Evolutionary conservation across 2,888 invertebrate genomes (phyloP).

Genomic region (Lissonota sp.): DNA sequence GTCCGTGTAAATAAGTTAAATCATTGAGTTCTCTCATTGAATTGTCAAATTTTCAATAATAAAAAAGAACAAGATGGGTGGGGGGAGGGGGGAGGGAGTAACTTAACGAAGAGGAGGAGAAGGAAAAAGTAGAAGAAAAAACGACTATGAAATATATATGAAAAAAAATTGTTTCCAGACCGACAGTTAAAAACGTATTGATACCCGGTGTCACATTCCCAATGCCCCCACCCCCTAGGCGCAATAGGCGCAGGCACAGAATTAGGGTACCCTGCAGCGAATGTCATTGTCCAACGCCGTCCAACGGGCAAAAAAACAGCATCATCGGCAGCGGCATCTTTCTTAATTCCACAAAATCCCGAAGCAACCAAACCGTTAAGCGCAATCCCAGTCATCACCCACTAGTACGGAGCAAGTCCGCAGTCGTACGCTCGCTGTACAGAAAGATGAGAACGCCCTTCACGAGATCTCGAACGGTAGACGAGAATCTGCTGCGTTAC

Average conservation of each 20-base stretch:
- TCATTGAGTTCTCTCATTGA: no score
- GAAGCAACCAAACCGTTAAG: constrained; percentile 68
- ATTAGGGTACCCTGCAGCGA: constrained; percentile 83
- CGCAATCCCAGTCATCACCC: constrained; percentile 74
- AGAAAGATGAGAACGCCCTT: constrained; percentile 83
- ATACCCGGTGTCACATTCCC: constrained; percentile 84
- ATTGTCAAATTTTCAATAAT: no score
- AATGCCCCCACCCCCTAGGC: constrained; percentile 82
- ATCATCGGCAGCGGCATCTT: constrained; percentile 65
- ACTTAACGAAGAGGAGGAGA: no score
- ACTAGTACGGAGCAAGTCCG: constrained; percentile 84
- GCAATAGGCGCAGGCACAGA: constrained; percentile 84
- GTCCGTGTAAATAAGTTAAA: no score
- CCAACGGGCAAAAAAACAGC: constrained; percentile 69
- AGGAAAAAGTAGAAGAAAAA: constrained; percentile 58
- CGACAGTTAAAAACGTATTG: constrained; percentile 84
- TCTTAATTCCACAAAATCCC: constrained; percentile 64
- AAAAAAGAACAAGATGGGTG: no score
- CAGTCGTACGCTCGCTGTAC: constrained; percentile 83
- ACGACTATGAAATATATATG: constrained; percentile 75
- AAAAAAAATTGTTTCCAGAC: constrained; percentile 83
- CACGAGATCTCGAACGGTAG: constrained; percentile 82
- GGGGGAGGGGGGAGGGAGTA: no score
- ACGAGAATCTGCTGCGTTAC: constrained; percentile 81
- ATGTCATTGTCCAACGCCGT: constrained; percentile 81